These are phyloP conservation scores for Micronycteris hirsuta DNA, from an alignment of 2,113 vertebrate genomes.

Conservation along the genomic window DNA sequence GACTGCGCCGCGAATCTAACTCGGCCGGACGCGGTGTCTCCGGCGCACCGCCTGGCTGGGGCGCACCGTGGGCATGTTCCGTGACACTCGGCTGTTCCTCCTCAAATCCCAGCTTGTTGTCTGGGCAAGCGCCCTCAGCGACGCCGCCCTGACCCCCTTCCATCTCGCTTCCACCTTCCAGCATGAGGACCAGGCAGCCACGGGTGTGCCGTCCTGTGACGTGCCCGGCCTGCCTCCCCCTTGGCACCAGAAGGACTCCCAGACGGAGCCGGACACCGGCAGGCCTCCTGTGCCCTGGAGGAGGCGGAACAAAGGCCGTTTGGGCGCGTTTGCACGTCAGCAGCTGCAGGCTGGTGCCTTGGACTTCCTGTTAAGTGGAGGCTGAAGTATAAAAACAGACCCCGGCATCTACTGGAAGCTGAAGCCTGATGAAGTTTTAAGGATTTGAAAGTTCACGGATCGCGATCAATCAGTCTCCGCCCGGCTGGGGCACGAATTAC, in stretches of 20 bases:
- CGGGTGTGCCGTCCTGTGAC: neutral
- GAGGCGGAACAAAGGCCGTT: slow-evolving; percentile 28
- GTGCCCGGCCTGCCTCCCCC: neutral
- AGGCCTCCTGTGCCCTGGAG: neutral
- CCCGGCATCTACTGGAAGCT: slow-evolving; percentile 59
- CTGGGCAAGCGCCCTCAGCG: accelerated
- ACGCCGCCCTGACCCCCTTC: neutral
- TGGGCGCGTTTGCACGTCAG: neutral
- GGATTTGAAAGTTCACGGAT: slow-evolving; percentile 71
- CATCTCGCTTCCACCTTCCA: too few species aligned
- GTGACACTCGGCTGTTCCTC: neutral
- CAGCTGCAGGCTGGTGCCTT: slow-evolving; percentile 48
- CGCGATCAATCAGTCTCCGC: slow-evolving; percentile 58
- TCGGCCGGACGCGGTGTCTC: neutral
- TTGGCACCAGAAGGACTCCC: neutral
- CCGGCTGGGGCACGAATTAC: slow-evolving; percentile 52
- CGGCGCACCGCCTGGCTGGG: neutral
- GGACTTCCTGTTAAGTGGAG: slow-evolving; percentile 52
- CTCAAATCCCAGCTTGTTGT: neutral
- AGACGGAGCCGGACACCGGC: neutral
- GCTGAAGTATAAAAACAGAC: slow-evolving; percentile 67
- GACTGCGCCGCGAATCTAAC: too few species aligned
- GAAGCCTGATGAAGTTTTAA: slow-evolving; percentile 53
- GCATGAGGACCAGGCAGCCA: neutral
- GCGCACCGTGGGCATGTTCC: accelerated